phyloP scores from a whole-genome alignment of 2,797 vertebrate species.

The Mastacembelus armatus region DNA sequence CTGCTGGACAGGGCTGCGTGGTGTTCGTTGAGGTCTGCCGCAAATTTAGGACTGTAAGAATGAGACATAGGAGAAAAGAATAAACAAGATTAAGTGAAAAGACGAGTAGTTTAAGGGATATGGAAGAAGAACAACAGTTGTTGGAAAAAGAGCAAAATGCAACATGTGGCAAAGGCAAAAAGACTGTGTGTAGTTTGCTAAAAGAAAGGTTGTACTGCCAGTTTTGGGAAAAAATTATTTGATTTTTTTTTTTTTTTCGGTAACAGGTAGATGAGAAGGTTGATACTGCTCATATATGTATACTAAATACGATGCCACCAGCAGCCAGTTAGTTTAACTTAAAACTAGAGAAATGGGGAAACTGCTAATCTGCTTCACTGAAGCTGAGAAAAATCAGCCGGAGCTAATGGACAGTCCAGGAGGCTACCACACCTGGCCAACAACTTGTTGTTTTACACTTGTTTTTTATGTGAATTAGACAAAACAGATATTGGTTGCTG shows the following conservation, averaged over 20 bases:
- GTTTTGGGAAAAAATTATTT: neutral
- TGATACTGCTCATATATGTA: neutral
- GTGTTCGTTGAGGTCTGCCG: slow-evolving; percentile 83
- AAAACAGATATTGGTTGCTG: neutral
- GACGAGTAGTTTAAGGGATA: neutral
- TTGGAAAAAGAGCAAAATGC: slow-evolving; percentile 15
- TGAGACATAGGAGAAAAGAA: slow-evolving; percentile 45
- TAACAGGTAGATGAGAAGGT: neutral
- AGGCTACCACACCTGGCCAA: too few species aligned
- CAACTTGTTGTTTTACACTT: neutral
- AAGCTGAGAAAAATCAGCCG: too few species aligned
- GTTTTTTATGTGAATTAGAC: neutral
- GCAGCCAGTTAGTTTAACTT: neutral
- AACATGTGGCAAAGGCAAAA: neutral
- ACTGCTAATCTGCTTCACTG: neutral
- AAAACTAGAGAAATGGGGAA: neutral
- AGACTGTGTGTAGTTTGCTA: neutral
- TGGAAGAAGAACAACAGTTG: neutral
- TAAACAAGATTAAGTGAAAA: neutral
- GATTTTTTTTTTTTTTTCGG: neutral
- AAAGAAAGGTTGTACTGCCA: neutral
- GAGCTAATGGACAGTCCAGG: too few species aligned
- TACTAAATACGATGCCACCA: neutral
- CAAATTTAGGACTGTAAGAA: slow-evolving; percentile 87
- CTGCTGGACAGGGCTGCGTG: slow-evolving; percentile 82